phyloP scores from a whole-genome alignment of 2,797 vertebrate species.

The Phalloptychus januarius region DNA sequence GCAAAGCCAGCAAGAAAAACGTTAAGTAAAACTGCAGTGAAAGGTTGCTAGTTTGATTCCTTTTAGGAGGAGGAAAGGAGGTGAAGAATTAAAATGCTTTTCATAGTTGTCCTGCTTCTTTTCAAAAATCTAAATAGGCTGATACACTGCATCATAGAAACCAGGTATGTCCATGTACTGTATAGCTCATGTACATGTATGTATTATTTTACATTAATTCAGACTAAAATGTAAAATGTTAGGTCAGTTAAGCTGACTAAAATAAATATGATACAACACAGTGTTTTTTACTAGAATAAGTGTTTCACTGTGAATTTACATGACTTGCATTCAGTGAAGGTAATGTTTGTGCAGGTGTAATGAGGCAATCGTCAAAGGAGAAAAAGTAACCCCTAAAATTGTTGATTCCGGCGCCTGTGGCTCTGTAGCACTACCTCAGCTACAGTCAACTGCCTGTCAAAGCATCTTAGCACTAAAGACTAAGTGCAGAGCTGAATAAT shows the following conservation, averaged over 20 bases:
- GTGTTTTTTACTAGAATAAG: not conserved
- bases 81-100: not conserved
- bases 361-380: not conserved
- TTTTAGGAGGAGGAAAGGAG: not conserved
- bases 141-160: not conserved
- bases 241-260: not conserved
- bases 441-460: not conserved
- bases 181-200: too few species aligned
- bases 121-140: not conserved
- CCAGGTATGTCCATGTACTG: not conserved
- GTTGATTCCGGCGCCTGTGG: not conserved
- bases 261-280: not conserved
- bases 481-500: not conserved
- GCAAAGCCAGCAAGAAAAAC: not conserved
- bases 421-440: not conserved
- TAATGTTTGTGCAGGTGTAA: not conserved
- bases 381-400: not conserved
- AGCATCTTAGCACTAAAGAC: not conserved
- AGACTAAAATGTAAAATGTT: not conserved
- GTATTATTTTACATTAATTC: not conserved
- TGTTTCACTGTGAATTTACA: not conserved
- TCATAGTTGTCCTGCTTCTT: not conserved
- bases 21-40: not conserved
- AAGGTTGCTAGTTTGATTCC: not conserved
- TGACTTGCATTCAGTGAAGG: not conserved